These are phyloP conservation scores for Episyrphus balteatus DNA, from an alignment of 1,140 invertebrate species.

Conservation along the genomic window DNA sequence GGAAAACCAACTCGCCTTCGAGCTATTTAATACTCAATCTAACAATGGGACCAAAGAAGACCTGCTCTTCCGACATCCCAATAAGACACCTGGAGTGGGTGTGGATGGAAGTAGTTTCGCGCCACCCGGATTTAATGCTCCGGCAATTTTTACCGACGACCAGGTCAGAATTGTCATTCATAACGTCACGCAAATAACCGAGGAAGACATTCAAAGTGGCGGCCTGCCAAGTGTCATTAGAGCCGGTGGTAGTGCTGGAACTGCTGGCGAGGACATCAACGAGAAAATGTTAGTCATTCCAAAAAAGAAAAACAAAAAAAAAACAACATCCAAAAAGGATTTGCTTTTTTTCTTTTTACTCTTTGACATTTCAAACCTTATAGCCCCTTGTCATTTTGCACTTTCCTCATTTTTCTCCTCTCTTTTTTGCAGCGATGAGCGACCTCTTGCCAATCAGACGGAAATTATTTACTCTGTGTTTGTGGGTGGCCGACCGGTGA, in stretches of 20 bases:
- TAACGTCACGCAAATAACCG: slow-evolving; percentile 35
- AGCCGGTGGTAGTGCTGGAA: not conserved
- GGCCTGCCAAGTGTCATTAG: slow-evolving; percentile 10
- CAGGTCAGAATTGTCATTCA: slow-evolving; percentile 39
- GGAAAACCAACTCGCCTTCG: too few species aligned
- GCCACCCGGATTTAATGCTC: too few species aligned
- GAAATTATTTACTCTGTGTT: slow-evolving; percentile 65
- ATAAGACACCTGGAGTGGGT: too few species aligned
- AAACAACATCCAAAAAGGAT: not conserved
- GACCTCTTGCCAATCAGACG: slow-evolving; percentile 30
- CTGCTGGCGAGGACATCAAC: slow-evolving; percentile 28
- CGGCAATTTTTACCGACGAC: slow-evolving; percentile 13
- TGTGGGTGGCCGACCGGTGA: slow-evolving; percentile 61
- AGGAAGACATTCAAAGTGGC: slow-evolving; percentile 27
- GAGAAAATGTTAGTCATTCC: slow-evolving; percentile 27
- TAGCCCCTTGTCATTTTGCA: too few species aligned
- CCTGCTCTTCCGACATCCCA: too few species aligned
- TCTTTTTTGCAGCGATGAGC: slow-evolving; percentile 18
- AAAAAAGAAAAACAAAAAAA: too few species aligned
- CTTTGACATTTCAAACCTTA: not conserved
- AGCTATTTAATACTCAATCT: too few species aligned
- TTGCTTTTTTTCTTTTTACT: not conserved
- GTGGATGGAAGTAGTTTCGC: slow-evolving; percentile 1
- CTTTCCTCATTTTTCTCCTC: not conserved
- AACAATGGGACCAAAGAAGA: too few species aligned